A percentile compares a stretch with the other conserved stretches of the same genome.
Evolutionary conservation across 2,888 invertebrate species (phyloP).

Genomic region (Agrenia bidenticulata): DNA sequence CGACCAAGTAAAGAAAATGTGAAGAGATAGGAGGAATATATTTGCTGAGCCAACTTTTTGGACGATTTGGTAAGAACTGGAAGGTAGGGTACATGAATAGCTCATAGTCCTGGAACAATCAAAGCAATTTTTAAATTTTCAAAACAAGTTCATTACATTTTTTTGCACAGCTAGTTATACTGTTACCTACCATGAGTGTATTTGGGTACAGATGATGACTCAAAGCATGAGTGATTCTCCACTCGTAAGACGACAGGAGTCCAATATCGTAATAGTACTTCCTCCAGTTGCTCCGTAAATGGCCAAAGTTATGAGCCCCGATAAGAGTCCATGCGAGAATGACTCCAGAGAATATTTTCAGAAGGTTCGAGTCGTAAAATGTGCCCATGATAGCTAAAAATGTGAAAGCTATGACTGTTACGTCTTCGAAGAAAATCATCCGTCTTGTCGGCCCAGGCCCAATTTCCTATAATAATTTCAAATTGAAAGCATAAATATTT

Average conservation of each 20-base stretch:
- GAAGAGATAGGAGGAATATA: conserved; percentile 59
- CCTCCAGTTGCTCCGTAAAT: conserved; percentile 53
- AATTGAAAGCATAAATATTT: background rate
- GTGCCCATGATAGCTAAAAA: conserved; percentile 26
- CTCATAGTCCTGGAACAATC: conserved; percentile 47
- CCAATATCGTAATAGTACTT: conserved; percentile 53
- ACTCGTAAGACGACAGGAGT: conserved; percentile 52
- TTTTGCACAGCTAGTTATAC: no score
- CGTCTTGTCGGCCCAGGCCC: conserved; percentile 44
- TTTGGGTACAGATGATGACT: conserved; percentile 54
- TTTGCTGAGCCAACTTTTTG: conserved; percentile 54
- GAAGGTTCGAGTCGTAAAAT: conserved; percentile 13
- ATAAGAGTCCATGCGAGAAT: conserved; percentile 40
- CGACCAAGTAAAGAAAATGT: conserved; percentile 44
- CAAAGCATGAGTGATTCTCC: conserved; percentile 53
- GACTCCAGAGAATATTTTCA: conserved; percentile 39
- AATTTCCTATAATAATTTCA: conserved; percentile 24
- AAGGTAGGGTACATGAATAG: conserved; percentile 61
- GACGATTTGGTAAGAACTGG: conserved; percentile 58
- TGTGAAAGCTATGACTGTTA: conserved; percentile 29
- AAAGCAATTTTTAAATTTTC: no score
- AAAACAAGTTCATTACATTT: background rate
- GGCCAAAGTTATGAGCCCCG: conserved; percentile 54
- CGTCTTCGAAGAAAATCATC: conserved; percentile 40
- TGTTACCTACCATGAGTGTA: conserved; percentile 46